Evolutionary conservation across 1,140 invertebrate genomes (phyloP).

Genomic region (Heliconius hermathena): DNA sequence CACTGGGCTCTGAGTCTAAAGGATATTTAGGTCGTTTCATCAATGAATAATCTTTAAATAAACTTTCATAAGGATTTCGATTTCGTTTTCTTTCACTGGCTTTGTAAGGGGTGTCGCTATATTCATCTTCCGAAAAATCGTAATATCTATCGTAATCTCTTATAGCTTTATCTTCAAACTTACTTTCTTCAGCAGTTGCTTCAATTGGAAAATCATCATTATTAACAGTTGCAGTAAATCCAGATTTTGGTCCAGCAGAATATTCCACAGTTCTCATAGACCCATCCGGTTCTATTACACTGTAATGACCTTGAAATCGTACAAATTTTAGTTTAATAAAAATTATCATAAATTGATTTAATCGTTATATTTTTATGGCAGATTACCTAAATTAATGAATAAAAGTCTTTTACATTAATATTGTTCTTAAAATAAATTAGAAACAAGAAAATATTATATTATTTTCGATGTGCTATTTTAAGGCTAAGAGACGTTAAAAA

Average conservation of each 20-base stretch:
- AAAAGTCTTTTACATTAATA: too few relatives aligned
- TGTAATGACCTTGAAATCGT: constrained; percentile 68
- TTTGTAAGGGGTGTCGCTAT: constrained; percentile 51
- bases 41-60: constrained; percentile 55
- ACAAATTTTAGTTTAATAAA: neutral
- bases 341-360: too few relatives aligned
- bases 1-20: constrained; percentile 63
- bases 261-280: constrained; percentile 79
- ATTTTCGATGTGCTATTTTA: too few relatives aligned
- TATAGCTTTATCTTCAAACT: constrained; percentile 63
- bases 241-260: constrained; percentile 71
- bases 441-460: too few relatives aligned
- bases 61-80: constrained; percentile 57
- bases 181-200: constrained; percentile 36
- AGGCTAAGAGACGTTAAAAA: too few relatives aligned
- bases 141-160: constrained; percentile 66
- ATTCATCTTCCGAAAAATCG: constrained; percentile 63
- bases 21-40: constrained; percentile 60
- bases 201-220: constrained; percentile 47
- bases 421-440: too few relatives aligned
- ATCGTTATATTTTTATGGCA: too few relatives aligned
- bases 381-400: too few relatives aligned
- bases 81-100: constrained; percentile 54
- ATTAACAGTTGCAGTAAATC: constrained; percentile 67
- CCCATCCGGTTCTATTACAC: constrained; percentile 79